Conservation (phyloP, 2,888 invertebrate genomes). For the Lasioglossum figueresi region DNA sequence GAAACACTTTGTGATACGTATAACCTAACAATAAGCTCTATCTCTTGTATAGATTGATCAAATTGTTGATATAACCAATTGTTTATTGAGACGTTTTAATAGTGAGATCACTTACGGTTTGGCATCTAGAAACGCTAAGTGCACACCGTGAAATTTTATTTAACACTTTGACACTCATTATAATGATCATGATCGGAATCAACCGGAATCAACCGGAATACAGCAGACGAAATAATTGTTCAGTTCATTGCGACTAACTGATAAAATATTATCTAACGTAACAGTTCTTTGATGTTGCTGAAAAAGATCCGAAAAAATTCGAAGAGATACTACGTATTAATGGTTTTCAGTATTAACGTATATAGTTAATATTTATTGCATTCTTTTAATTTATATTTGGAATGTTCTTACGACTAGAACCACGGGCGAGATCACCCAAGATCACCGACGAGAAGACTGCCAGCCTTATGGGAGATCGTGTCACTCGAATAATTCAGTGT, state of each 20-base stretch:
- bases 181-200: not conserved
- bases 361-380: too few relatives aligned
- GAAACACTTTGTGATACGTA: not conserved
- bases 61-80: not conserved
- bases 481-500: too few relatives aligned
- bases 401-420: too few relatives aligned
- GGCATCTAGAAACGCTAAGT: not conserved
- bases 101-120: not conserved
- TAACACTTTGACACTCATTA: not conserved
- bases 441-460: too few relatives aligned
- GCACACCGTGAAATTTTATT: not conserved
- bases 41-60: not conserved
- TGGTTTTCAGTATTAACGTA: not conserved
- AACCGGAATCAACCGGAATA: not conserved
- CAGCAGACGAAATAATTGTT: not conserved
- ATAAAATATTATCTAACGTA: not conserved
- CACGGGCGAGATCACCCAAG: too few relatives aligned
- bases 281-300: not conserved
- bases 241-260: not conserved
- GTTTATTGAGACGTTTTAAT: not conserved
- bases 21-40: not conserved
- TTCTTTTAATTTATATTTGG: too few relatives aligned
- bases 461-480: too few relatives aligned
- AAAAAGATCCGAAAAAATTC: too few relatives aligned
- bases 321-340: not conserved